These are phyloP conservation scores for Boulengeromyrus knoepffleri DNA, from an alignment of 2,113 vertebrate species.

Conservation along the genomic window DNA sequence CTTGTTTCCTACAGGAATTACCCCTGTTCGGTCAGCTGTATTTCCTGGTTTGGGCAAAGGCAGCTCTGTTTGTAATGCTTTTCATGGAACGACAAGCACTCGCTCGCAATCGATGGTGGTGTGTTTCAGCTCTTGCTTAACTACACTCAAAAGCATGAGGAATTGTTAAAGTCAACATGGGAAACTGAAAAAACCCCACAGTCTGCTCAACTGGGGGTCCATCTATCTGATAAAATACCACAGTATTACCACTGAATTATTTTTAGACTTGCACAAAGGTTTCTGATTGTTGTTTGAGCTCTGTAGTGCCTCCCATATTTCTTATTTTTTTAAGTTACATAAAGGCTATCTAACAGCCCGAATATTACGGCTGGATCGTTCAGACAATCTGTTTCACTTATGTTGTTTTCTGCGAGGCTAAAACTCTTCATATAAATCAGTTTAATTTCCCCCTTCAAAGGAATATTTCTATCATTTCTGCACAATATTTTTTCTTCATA, in stretches of 20 bases:
- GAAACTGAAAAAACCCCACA: constrained; percentile 22
- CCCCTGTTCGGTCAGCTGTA: constrained; percentile 55
- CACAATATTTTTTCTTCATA: neutral
- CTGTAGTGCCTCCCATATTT: neutral
- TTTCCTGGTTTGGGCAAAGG: constrained; percentile 29
- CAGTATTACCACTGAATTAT: neutral
- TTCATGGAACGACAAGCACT: constrained; percentile 34
- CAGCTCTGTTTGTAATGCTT: constrained; percentile 52
- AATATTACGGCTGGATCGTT: neutral
- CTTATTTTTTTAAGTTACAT: no score
- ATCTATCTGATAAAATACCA: neutral
- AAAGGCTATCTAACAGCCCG: neutral
- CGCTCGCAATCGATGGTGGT: constrained; percentile 31
- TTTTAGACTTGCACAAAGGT: neutral
- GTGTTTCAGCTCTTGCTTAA: constrained; percentile 10
- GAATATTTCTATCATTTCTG: neutral
- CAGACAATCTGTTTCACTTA: neutral
- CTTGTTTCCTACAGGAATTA: constrained; percentile 59
- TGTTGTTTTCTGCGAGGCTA: neutral
- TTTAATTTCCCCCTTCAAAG: neutral
- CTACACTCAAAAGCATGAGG: neutral
- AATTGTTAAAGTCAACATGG: constrained; percentile 8
- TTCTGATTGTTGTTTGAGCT: neutral
- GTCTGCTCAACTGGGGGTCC: neutral
- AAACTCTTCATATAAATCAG: neutral